Percentiles rank a stretch among this genome's conserved stretches.
Conservation (phyloP, 23 tunicate species). For the Corella eumyota region DNA sequence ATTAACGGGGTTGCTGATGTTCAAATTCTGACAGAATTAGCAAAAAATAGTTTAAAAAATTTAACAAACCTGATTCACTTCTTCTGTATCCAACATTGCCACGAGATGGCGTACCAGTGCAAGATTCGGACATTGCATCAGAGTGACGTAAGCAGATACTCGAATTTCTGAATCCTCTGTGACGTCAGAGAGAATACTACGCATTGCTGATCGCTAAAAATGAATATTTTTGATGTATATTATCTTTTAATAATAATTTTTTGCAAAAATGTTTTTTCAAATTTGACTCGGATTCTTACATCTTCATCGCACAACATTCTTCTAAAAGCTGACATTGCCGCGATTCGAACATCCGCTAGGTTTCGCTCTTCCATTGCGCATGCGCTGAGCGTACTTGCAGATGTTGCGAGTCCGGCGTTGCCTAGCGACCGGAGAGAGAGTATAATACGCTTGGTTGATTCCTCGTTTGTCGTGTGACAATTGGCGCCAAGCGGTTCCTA, state of each 20-base stretch:
- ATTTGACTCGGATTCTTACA: too few species aligned
- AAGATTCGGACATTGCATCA: constrained; percentile 43
- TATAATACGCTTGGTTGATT: constrained; percentile 1
- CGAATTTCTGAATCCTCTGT: constrained; percentile 33
- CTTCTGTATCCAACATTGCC: constrained; percentile 18
- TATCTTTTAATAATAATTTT: not conserved
- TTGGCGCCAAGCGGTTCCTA: constrained; percentile 35
- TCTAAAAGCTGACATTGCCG: constrained; percentile 35
- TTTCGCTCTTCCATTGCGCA: constrained; percentile 18
- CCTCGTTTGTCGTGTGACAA: constrained; percentile 25
- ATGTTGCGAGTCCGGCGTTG: constrained; percentile 29
- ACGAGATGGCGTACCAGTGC: constrained; percentile 9
- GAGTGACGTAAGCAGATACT: constrained; percentile 25
- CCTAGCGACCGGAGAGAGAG: constrained; percentile 30
- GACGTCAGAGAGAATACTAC: constrained; percentile 1
- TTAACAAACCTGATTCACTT: constrained; percentile 23
- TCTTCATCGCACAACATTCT: constrained; percentile 26
- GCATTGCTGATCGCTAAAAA: constrained; percentile 18
- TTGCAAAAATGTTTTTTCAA: not conserved
- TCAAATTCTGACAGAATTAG: too few species aligned
- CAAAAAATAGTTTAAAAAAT: not conserved
- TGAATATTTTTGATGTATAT: not conserved
- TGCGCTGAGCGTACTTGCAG: constrained; percentile 3
- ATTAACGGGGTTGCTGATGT: not conserved
- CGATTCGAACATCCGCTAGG: constrained; percentile 12